Evolutionary conservation across 2,888 invertebrate genomes (phyloP).

Genomic region (Deilephila porcellus): DNA sequence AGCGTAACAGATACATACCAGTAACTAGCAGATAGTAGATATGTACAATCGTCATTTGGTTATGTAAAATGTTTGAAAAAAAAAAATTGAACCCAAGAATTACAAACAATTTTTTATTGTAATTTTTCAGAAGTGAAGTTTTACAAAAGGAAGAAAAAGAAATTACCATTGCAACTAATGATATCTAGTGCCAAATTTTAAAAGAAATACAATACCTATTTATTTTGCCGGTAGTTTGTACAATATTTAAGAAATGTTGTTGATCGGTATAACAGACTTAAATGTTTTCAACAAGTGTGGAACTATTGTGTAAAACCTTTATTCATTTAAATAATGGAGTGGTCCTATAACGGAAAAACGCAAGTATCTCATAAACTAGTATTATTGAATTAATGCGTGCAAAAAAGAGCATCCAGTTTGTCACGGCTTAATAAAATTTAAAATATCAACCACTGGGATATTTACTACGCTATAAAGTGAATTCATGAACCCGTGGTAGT

Average conservation of each 20-base stretch:
- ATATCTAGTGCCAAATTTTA: too few species aligned
- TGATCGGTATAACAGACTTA: too few species aligned
- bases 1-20: background rate
- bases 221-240: too few species aligned
- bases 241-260: too few species aligned
- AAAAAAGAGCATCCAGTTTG: background rate
- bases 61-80: background rate
- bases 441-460: conserved; percentile 10
- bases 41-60: background rate
- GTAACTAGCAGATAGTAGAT: background rate
- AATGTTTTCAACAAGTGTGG: too few species aligned
- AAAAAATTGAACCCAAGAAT: too few species aligned
- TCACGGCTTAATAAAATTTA: background rate
- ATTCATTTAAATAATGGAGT: conserved; percentile 16
- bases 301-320: background rate
- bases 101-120: too few species aligned
- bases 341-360: conserved; percentile 3
- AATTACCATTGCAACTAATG: too few species aligned
- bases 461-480: conserved; percentile 5
- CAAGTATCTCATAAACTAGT: conserved; percentile 12
- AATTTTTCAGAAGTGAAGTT: too few species aligned
- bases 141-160: too few species aligned
- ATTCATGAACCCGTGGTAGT: conserved; percentile 11
- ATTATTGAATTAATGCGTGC: conserved; percentile 4
- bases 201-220: too few species aligned